Percentiles rank a stretch among this genome's conserved stretches.
These are phyloP conservation scores for Chironomus tepperi DNA, from an alignment of 1,140 invertebrate species.

Conservation along the genomic window DNA sequence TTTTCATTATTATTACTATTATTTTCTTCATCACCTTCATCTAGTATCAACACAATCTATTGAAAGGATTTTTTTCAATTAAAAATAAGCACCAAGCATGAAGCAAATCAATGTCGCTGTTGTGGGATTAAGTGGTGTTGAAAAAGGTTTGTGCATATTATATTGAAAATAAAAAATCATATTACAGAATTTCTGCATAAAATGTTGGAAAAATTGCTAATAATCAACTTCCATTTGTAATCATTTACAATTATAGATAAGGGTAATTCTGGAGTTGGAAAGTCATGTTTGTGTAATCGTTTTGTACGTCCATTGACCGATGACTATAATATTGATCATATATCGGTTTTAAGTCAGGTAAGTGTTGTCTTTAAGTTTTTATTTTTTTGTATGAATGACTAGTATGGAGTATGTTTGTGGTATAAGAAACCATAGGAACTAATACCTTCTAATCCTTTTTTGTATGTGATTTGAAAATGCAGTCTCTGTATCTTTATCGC, in stretches of 20 bases:
- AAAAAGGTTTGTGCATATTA: constrained; percentile 48
- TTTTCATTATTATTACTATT: neutral
- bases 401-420: neutral
- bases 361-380: constrained; percentile 26
- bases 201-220: neutral
- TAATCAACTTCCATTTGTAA: neutral
- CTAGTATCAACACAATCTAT: constrained; percentile 2
- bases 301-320: constrained; percentile 93
- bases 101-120: constrained; percentile 72
- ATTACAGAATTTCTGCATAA: neutral
- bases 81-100: constrained; percentile 33
- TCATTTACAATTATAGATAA: constrained; percentile 59
- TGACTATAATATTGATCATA: constrained; percentile 95
- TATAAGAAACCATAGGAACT: constrained; percentile 19
- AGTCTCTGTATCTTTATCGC: too few species aligned
- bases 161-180: neutral
- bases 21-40: neutral
- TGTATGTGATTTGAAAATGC: neutral
- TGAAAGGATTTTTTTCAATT: neutral
- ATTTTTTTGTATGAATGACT: neutral
- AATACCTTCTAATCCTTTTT: neutral
- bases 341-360: constrained; percentile 90
- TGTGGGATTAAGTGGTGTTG: constrained; percentile 84
- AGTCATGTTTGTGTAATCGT: constrained; percentile 95
- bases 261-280: constrained; percentile 88